Evolutionary conservation across 1,140 invertebrate species (phyloP).

Genomic region (roundworm (Caenorhabditis elegans)): DNA sequence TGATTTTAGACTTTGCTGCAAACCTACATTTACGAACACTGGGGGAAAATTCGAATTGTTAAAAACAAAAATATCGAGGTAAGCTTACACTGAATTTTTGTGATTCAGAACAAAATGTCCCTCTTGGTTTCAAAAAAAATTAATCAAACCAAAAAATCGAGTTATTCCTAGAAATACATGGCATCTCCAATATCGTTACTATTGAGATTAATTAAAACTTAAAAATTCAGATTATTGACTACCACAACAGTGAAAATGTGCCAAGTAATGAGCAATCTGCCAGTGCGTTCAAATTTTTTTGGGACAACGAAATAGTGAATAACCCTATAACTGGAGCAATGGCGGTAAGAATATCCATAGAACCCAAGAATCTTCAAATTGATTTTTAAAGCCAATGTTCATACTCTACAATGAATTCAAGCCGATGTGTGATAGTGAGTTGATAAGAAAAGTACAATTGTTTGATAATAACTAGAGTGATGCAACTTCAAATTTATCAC

Average conservation of each 20-base stretch:
- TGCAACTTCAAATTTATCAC: background rate
- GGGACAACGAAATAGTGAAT: background rate
- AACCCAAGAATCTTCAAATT: background rate
- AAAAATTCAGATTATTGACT: background rate
- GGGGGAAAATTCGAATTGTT: background rate
- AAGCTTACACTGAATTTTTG: background rate
- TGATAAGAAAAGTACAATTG: background rate
- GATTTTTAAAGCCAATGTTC: background rate
- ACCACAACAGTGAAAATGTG: background rate
- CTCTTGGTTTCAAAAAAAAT: too few relatives aligned
- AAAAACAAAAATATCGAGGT: conserved; percentile 4
- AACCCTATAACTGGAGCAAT: background rate
- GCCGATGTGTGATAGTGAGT: conserved; percentile 6
- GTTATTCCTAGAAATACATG: too few relatives aligned
- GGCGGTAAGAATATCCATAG: background rate
- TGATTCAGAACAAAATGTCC: too few relatives aligned
- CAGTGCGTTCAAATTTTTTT: background rate
- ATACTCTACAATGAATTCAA: conserved; percentile 6
- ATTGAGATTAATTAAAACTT: too few relatives aligned
- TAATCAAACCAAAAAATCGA: too few relatives aligned
- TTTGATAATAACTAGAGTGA: conserved; percentile 3
- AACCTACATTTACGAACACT: background rate
- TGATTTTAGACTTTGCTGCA: background rate
- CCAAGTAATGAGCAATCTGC: background rate
- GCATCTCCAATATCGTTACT: too few relatives aligned